Evolutionary conservation across 2,113 vertebrate species (phyloP).

Genomic region (Actenoides hombroni): DNA sequence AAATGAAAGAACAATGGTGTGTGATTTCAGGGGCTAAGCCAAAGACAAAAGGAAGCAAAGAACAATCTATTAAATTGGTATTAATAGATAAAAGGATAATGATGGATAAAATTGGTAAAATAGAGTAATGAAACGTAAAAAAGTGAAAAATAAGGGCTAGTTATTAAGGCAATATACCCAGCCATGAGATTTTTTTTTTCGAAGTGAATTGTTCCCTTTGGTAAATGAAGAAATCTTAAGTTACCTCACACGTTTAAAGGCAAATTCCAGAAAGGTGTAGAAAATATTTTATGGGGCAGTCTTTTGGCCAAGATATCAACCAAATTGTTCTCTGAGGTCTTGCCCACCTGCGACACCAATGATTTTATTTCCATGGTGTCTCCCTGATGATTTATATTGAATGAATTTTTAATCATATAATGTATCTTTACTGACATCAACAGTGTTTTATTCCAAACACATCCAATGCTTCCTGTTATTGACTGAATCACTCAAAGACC

Average conservation of each 20-base stretch:
- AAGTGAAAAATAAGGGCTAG: background rate
- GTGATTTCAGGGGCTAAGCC: background rate
- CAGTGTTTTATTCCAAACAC: background rate
- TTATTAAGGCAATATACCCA: background rate
- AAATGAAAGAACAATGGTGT: background rate
- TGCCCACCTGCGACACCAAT: background rate
- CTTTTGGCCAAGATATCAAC: background rate
- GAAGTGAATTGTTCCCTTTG: background rate
- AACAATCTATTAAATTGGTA: background rate
- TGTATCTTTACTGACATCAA: background rate
- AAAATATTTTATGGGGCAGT: background rate
- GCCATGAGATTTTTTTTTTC: background rate
- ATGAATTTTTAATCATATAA: conserved; percentile 23
- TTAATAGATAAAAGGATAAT: background rate
- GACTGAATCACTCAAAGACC: background rate
- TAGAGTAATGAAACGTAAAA: background rate
- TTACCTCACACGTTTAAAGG: background rate
- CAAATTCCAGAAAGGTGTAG: background rate
- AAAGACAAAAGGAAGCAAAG: background rate
- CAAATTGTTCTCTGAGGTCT: background rate
- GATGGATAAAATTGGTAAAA: background rate
- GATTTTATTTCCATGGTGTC: background rate
- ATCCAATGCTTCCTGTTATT: background rate
- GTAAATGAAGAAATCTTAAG: background rate
- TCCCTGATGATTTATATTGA: background rate